Evolutionary conservation across 2,888 invertebrate genomes (phyloP), one percentile per base, ranked within the genome.

Genomic region (Hoplodrina blanda): DNA sequence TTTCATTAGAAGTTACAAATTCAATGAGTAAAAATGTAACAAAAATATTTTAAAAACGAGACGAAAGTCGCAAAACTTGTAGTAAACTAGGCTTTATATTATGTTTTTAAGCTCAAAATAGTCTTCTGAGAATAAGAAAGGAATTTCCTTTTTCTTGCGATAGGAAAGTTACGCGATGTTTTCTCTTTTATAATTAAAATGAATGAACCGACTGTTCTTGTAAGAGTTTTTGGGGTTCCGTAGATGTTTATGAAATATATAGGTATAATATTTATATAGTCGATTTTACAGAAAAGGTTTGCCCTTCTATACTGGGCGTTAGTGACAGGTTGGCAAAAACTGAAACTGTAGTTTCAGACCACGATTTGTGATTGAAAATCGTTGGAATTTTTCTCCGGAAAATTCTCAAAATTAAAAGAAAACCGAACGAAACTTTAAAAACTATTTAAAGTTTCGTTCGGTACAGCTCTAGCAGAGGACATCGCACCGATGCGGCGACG

Each of bases 111-210:
- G n/a, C 50, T 7, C 19, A 17, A 50, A 50, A 50, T 13, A 19
- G 55, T 46, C 33, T 54, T 17, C 17, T 10, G 19, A 52, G 37
- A 15, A 46, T 50, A 49, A 52, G 6, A 6, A 2, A 19, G 33
- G 37, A 33, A 50, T 63, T 50, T 49, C n/a, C 15, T 46, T 41
- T 50, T 65, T 25, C 66, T 57, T 37, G 19, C 8, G 25, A 72
- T 46, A 50, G 66, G 4, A 57, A 65, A 66, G 56, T 66, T 74
- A 30, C 25, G 11, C 10, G 33, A 20, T 37, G 44, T 74, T 72
- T 56, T 53, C 52, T 57, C 56, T 46, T 46, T 66, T 30, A 53
- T 57, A 72, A 72, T 72, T 74, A 72, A 72, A 72, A 74, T 72
- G 37, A 53, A 72, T 74, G 67, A 66, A 19, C 75, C 11, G 13